Conservation (phyloP, 2,797 vertebrate genomes). For the Halcyon leucocephala region DNA sequence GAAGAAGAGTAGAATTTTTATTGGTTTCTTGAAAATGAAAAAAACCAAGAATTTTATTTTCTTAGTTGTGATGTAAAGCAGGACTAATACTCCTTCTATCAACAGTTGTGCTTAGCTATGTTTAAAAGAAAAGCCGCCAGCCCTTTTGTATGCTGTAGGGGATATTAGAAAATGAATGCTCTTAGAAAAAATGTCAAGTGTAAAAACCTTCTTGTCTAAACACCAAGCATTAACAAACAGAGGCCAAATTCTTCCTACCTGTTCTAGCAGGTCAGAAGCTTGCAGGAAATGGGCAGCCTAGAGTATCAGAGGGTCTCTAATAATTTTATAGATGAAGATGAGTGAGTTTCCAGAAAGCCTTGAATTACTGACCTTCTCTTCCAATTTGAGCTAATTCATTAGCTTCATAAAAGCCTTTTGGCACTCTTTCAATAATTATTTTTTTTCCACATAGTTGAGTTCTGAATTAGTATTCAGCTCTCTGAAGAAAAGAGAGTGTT, state of each 20-base stretch:
- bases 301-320: background rate
- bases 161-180: background rate
- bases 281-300: background rate
- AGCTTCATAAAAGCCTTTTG: conserved; percentile 14
- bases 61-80: background rate
- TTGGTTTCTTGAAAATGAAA: background rate
- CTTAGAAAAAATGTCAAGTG: background rate
- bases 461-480: conserved; percentile 22
- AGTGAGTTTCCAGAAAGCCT: conserved; percentile 12
- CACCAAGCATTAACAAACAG: background rate
- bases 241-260: background rate
- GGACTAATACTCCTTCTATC: background rate
- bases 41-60: background rate
- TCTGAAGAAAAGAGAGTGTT: background rate
- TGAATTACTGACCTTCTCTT: conserved; percentile 39
- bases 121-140: background rate
- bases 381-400: conserved; percentile 49
- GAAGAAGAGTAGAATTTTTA: background rate
- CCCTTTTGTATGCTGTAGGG: background rate
- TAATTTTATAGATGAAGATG: conserved; percentile 3
- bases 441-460: conserved; percentile 30
- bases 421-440: conserved; percentile 31
- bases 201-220: background rate
- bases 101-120: background rate
- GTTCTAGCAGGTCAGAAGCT: background rate